These are phyloP conservation scores for Dromius quadrimaculatus DNA, from an alignment of 2,888 invertebrate species.

Conservation along the genomic window DNA sequence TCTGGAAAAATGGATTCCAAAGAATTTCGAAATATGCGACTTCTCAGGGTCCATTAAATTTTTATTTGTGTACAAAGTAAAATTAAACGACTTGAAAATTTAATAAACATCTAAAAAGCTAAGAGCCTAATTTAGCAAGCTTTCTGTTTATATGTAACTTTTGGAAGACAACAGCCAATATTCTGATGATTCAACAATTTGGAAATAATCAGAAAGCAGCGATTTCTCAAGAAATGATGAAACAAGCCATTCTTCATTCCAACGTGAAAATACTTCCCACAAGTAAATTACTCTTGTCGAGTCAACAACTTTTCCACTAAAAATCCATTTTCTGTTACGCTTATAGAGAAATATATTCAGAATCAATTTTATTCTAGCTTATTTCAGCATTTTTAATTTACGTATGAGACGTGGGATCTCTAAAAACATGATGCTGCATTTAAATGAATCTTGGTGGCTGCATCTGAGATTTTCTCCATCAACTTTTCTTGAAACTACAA, in stretches of 20 bases:
- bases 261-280: no score
- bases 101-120: slow-evolving; percentile 34
- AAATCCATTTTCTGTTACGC: no score
- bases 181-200: no score
- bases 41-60: slow-evolving; percentile 32
- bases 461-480: no score
- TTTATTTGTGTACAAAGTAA: not conserved
- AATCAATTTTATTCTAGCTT: slow-evolving; percentile 29
- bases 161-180: no score
- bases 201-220: no score
- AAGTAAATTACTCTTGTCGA: no score
- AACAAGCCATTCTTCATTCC: no score
- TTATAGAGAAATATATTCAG: no score
- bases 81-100: slow-evolving; percentile 33
- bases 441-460: slow-evolving; percentile 25
- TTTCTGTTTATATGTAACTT: not conserved
- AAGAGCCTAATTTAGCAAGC: slow-evolving; percentile 5
- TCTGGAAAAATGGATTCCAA: slow-evolving; percentile 5
- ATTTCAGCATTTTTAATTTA: slow-evolving; percentile 37
- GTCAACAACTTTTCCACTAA: no score
- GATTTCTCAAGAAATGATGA: no score
- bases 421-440: slow-evolving; percentile 35
- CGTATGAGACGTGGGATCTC: slow-evolving; percentile 19
- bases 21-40: not conserved
- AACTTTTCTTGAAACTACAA: slow-evolving; percentile 22